Percentiles rank a stretch among this genome's conserved stretches.
phyloP scores from a whole-genome alignment of 2,888 invertebrate species.

The Panopea generosa region DNA sequence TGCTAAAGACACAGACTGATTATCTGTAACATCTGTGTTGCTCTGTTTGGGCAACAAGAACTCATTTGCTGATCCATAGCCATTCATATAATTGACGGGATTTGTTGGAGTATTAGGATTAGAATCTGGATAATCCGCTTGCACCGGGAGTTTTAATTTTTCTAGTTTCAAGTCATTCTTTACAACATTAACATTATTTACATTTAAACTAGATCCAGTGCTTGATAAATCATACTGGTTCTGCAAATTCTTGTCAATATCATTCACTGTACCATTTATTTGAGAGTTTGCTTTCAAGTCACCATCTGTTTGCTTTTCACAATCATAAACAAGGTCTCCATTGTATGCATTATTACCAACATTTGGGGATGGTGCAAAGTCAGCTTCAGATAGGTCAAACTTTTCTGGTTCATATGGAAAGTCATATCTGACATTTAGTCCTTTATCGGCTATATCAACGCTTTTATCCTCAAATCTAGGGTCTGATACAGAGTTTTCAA shows the following conservation, averaged over 20 bases:
- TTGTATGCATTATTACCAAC: constrained; percentile 39
- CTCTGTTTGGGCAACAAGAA: constrained; percentile 20
- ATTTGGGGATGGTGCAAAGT: constrained; percentile 71
- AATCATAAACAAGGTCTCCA: constrained; percentile 16
- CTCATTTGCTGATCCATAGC: constrained; percentile 33
- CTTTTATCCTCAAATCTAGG: constrained; percentile 1
- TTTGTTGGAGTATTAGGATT: constrained; percentile 17
- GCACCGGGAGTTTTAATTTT: constrained; percentile 38
- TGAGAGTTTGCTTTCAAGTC: neutral
- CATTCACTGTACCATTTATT: neutral
- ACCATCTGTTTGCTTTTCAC: neutral
- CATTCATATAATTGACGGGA: constrained; percentile 32
- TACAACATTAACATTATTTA: neutral
- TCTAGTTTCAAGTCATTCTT: constrained; percentile 32
- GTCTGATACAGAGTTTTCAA: constrained; percentile 30
- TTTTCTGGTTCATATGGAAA: constrained; percentile 70
- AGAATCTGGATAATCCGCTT: constrained; percentile 48
- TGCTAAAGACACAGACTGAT: constrained; percentile 7
- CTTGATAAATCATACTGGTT: constrained; percentile 23
- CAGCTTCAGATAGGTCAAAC: constrained; percentile 78
- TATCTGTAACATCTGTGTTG: constrained; percentile 6
- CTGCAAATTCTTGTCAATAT: constrained; percentile 4
- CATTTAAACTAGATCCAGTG: neutral
- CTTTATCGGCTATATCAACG: constrained; percentile 18
- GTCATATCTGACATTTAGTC: constrained; percentile 59